Evolutionary conservation across 2,113 vertebrate species (phyloP), one percentile per base, ranked within the genome.

Genomic region (Taurulus bubalis): DNA sequence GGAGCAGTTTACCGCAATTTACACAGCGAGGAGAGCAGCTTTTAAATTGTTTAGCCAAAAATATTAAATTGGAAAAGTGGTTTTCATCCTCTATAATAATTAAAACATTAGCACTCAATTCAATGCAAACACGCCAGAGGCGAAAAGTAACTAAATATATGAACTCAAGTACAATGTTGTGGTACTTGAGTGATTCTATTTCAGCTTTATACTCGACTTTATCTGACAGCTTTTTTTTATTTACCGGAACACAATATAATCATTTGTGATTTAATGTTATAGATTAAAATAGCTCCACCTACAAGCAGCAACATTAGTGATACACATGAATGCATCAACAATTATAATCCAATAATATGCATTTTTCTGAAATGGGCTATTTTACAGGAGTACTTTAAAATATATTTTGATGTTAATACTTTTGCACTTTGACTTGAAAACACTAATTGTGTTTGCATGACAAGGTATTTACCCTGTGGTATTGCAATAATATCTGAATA

Each of bases 1-100:
- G 45, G 71, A 71, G 73, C 22, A 67, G 69, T 58, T 60, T 34
- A 15, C 7, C n/a, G 55, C 55, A 12, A 71, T 74, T 62, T 65
- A 87, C 70, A 36, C 53, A 79, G 66, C 58, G 16, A 47, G 56
- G 20, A 36, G 66, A 70, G 32, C 6, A 0, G 11, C 47, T 63
- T 60, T 47, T 18, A 16, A 32, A 55, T 51, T 6, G 62, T 75
- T 53, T 22, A 22, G 32, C n/a, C n/a, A 24, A 3, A 34, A 34
- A 77, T 30, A 38, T 51, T 30, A 6, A 53, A 30, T 40, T 40
- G 42, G 6, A 65, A 55, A 55, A 65, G 34, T 22, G 34, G n/a
- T 24, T 55, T 71, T 28, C 15, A 56, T 59, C 16, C 8, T 5
- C 34, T 71, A 18, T 6, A 22, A 22, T 2, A 22, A 51, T 24